Conservation (phyloP, 2,888 invertebrate genomes). For the Pseudococcus jackbeardsleyi region DNA sequence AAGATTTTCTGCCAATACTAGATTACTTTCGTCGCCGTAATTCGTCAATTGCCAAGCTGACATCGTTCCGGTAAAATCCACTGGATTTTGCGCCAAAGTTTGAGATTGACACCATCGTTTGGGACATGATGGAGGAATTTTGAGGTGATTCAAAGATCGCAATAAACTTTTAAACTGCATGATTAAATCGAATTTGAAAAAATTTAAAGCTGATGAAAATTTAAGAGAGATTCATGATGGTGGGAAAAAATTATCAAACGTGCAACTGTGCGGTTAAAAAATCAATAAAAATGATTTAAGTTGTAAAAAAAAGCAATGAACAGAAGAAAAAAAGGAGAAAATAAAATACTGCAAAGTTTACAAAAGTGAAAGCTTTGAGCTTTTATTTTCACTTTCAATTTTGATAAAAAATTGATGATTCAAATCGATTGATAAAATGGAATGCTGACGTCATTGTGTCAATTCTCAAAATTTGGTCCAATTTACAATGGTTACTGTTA, state of each 20-base stretch:
- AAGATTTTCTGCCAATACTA: conserved; percentile 76
- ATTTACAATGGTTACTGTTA: no score
- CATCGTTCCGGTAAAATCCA: conserved; percentile 80
- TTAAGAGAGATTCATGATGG: neutral
- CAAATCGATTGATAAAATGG: neutral
- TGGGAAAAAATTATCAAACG: neutral
- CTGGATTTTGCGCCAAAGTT: conserved; percentile 78
- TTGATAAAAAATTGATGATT: conserved; percentile 1
- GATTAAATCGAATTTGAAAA: neutral
- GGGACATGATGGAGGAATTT: neutral
- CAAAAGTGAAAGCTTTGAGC: neutral
- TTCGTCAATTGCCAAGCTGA: conserved; percentile 86
- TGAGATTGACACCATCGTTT: conserved; percentile 55
- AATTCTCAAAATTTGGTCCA: no score
- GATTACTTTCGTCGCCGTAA: conserved; percentile 74
- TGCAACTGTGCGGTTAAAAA: neutral
- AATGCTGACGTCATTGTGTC: no score
- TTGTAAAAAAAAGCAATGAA: neutral
- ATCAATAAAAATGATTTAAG: neutral
- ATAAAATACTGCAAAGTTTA: neutral
- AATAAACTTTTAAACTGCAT: neutral
- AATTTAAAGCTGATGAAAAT: neutral
- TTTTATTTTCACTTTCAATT: neutral
- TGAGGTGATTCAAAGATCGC: neutral
- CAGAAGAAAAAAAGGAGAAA: neutral